A percentile compares a stretch with the other conserved stretches of the same genome.
Conservation (phyloP, 2,113 vertebrate species). For the Regulus satrapa region DNA sequence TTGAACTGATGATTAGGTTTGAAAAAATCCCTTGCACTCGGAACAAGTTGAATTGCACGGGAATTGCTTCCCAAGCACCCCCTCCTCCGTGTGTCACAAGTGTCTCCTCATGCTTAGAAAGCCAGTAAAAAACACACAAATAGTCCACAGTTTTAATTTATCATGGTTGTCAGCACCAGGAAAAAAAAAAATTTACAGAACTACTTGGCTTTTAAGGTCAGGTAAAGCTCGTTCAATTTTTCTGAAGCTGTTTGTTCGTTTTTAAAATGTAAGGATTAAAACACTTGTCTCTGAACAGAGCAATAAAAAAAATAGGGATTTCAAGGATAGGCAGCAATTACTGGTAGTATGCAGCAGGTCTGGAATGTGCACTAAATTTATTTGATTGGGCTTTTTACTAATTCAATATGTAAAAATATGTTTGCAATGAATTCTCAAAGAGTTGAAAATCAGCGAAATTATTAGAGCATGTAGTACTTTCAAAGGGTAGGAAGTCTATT, state of each 20-base stretch:
- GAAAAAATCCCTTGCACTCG: background rate
- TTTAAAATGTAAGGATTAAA: background rate
- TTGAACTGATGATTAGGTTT: background rate
- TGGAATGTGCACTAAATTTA: background rate
- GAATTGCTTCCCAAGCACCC: background rate
- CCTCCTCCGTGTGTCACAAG: fast-evolving
- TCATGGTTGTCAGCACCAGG: background rate
- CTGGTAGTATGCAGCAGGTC: background rate
- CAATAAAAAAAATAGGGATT: background rate
- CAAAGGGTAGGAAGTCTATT: background rate
- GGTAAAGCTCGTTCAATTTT: background rate
- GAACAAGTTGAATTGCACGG: background rate
- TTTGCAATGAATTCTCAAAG: background rate
- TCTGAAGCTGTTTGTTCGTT: background rate
- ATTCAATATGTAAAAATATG: background rate
- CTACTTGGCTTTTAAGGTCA: background rate
- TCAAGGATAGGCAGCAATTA: background rate
- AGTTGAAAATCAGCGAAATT: background rate
- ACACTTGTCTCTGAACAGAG: background rate
- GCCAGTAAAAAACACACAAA: background rate
- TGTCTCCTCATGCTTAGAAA: background rate
- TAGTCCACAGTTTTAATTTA: background rate
- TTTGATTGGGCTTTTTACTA: background rate
- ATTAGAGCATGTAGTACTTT: background rate
- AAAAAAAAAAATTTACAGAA: background rate